These are phyloP conservation scores for Pluvialis apricaria DNA, from an alignment of 2,113 vertebrate species.

Conservation along the genomic window DNA sequence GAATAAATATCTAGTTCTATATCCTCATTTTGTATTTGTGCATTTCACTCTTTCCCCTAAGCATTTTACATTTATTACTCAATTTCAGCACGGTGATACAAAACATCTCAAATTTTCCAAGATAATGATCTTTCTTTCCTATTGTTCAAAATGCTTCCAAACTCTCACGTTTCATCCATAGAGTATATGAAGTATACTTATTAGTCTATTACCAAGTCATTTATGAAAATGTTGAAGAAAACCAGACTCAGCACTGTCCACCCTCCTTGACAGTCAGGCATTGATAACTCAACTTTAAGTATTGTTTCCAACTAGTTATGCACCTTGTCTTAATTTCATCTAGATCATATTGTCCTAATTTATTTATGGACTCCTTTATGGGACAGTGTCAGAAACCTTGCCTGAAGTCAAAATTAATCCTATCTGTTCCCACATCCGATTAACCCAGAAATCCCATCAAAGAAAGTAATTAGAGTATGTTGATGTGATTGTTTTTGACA, in stretches of 20 bases:
- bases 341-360: conserved; percentile 2
- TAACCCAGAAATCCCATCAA: conserved; percentile 26
- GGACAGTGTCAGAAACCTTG: conserved; percentile 29
- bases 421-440: background rate
- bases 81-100: background rate
- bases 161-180: background rate
- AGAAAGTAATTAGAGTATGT: conserved; percentile 13
- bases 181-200: background rate
- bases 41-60: background rate
- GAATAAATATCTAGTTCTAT: background rate
- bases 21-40: background rate
- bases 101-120: background rate
- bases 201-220: background rate
- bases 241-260: background rate
- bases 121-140: background rate
- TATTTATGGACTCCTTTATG: background rate
- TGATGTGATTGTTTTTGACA: conserved; percentile 3
- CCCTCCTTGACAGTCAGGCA: background rate
- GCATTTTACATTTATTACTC: background rate
- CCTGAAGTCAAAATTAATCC: conserved; percentile 35
- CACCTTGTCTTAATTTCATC: background rate
- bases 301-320: background rate
- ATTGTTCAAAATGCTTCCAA: background rate
- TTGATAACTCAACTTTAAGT: background rate
- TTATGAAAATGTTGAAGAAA: background rate